These are phyloP conservation scores for Cyprinodon variegatus DNA, from an alignment of 2,113 vertebrate species.

Conservation along the genomic window DNA sequence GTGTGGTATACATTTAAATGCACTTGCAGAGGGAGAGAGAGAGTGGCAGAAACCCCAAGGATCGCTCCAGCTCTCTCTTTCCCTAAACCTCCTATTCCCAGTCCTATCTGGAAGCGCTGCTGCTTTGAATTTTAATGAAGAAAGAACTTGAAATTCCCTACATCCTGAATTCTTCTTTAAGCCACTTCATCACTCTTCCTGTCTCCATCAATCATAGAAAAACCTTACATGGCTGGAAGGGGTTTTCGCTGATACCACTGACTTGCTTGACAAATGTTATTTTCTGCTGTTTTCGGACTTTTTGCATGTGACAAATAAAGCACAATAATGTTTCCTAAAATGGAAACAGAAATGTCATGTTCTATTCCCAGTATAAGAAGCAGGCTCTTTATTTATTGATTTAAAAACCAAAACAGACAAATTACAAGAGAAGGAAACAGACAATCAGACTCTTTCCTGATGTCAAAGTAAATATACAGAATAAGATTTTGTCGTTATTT, in stretches of 20 bases:
- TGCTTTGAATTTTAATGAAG: constrained; percentile 59
- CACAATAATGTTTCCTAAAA: constrained; percentile 12
- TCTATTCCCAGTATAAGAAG: constrained; percentile 27
- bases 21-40: constrained; percentile 19
- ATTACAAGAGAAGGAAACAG: constrained; percentile 33
- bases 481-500: constrained; percentile 17
- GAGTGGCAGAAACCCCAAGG: constrained; percentile 21
- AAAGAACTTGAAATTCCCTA: constrained; percentile 11
- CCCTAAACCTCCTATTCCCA: constrained; percentile 44
- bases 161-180: constrained; percentile 6
- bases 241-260: constrained; percentile 5
- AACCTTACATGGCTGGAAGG: not conserved
- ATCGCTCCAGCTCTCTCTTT: constrained; percentile 3
- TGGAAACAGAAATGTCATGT: constrained; percentile 23
- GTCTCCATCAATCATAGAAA: constrained; percentile 8
- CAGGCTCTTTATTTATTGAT: constrained; percentile 58
- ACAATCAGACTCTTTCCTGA: constrained; percentile 21
- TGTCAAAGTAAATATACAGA: constrained; percentile 20
- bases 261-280: constrained; percentile 5
- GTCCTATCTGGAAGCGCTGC: constrained; percentile 25
- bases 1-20: constrained; percentile 47
- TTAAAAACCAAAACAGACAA: constrained; percentile 51
- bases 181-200: constrained; percentile 24
- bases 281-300: constrained; percentile 4
- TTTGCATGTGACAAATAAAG: constrained; percentile 16